Percentiles rank a stretch among this genome's conserved stretches.
Conservation (phyloP, 2,113 vertebrate species). For the Myxocyprinus asiaticus region DNA sequence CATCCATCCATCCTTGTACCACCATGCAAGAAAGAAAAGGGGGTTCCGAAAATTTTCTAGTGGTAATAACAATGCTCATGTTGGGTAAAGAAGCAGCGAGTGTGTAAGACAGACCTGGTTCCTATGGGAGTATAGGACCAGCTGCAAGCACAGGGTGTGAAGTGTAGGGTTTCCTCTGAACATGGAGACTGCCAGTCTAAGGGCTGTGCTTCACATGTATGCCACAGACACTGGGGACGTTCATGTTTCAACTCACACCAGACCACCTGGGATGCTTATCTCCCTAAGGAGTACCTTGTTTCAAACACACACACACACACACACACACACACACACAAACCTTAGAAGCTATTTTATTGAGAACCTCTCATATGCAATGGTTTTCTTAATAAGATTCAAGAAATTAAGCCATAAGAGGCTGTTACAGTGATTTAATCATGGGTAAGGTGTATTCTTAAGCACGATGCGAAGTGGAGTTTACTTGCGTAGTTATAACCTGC, state of each 20-base stretch:
- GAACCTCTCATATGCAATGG: not conserved
- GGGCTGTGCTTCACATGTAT: constrained; percentile 57
- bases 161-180: constrained; percentile 70
- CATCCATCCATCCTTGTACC: constrained; percentile 25
- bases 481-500: too few relatives aligned
- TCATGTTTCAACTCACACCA: constrained; percentile 48
- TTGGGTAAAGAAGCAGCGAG: constrained; percentile 58
- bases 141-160: constrained; percentile 65
- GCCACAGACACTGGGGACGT: constrained; percentile 20
- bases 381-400: too few relatives aligned
- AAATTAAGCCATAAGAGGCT: too few relatives aligned
- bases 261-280: constrained; percentile 71
- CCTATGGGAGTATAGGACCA: constrained; percentile 66
- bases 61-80: constrained; percentile 67
- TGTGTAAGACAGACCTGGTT: constrained; percentile 63
- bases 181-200: constrained; percentile 38
- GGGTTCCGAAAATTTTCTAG: constrained; percentile 57
- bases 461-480: too few relatives aligned
- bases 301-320: constrained; percentile 18
- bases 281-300: constrained; percentile 34
- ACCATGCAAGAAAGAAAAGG: constrained; percentile 20
- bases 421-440: too few relatives aligned
- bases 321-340: constrained; percentile 28
- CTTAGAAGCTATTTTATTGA: not conserved
- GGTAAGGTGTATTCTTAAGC: too few relatives aligned